phyloP scores from a whole-genome alignment of 1,140 invertebrate species.

The Lepidurus arcticus region DNA sequence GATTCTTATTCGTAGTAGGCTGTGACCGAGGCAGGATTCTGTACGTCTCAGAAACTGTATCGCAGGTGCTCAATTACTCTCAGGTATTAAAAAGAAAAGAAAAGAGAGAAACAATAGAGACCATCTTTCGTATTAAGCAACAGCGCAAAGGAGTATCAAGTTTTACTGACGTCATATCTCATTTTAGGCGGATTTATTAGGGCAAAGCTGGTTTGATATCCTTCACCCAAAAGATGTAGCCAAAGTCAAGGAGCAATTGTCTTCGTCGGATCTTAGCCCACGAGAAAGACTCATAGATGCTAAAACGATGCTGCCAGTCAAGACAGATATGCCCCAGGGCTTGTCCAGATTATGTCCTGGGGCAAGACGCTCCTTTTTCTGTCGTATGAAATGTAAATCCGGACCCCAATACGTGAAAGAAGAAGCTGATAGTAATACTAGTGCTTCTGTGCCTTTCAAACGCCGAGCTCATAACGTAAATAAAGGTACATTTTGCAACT shows the following conservation, averaged over 20 bases:
- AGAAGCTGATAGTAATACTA: slow-evolving; percentile 57
- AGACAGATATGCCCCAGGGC: slow-evolving; percentile 68
- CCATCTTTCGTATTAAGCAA: background rate
- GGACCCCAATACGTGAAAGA: slow-evolving; percentile 57
- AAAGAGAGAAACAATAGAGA: background rate
- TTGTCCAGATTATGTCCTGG: slow-evolving; percentile 73
- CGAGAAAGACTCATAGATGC: slow-evolving; percentile 84
- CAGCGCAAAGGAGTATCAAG: background rate
- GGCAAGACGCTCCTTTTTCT: slow-evolving; percentile 84
- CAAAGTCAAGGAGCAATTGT: slow-evolving; percentile 91
- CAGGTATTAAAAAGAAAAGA: slow-evolving; percentile 54
- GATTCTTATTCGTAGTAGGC: slow-evolving; percentile 87
- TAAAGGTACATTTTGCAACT: slow-evolving; percentile 46
- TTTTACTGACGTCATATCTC: background rate
- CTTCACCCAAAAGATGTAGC: slow-evolving; percentile 89
- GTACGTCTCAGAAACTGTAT: slow-evolving; percentile 86
- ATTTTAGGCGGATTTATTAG: slow-evolving; percentile 70
- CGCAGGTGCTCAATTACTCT: slow-evolving; percentile 72
- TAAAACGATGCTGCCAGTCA: slow-evolving; percentile 88
- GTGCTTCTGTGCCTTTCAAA: slow-evolving; percentile 18
- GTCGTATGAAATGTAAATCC: slow-evolving; percentile 78
- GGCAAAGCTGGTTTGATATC: slow-evolving; percentile 91
- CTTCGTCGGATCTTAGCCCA: slow-evolving; percentile 80
- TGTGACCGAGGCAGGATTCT: slow-evolving; percentile 85
- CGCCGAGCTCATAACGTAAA: slow-evolving; percentile 33